Conservation (phyloP, 1,140 invertebrate genomes). For the Euura saliciscinereae region DNA sequence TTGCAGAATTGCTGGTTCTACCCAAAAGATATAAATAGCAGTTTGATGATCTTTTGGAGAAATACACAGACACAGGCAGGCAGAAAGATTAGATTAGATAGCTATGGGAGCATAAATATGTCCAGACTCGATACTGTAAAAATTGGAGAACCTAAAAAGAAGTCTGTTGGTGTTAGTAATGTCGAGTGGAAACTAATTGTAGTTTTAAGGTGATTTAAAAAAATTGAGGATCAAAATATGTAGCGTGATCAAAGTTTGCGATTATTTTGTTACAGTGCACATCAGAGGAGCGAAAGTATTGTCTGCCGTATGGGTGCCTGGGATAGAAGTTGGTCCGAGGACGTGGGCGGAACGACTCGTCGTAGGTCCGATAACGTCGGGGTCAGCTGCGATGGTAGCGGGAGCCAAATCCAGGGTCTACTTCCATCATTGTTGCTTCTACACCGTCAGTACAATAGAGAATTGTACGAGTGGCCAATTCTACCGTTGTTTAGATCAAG, state of each 20-base stretch:
- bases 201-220: too few species aligned
- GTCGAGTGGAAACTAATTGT: too few species aligned
- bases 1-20: too few species aligned
- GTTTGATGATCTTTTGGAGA: too few species aligned
- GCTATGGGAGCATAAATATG: not conserved
- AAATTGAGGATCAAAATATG: too few species aligned
- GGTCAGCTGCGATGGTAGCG: conserved; percentile 42
- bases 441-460: conserved; percentile 50
- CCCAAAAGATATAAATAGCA: too few species aligned
- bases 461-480: conserved; percentile 54
- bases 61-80: not conserved
- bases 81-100: not conserved
- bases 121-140: too few species aligned
- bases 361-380: conserved; percentile 47
- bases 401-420: not conserved
- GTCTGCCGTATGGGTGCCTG: conserved; percentile 61
- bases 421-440: conserved; percentile 39
- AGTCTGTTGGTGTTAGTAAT: too few species aligned
- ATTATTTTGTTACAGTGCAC: conserved; percentile 40
- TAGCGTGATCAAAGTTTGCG: too few species aligned
- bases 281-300: conserved; percentile 45
- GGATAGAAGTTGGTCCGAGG: conserved; percentile 53
- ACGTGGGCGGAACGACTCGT: conserved; percentile 36
- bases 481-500: conserved; percentile 53
- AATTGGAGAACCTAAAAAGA: too few species aligned